Conservation (phyloP, 2,113 vertebrate species). For the Tenebrosternarchus preto region DNA sequence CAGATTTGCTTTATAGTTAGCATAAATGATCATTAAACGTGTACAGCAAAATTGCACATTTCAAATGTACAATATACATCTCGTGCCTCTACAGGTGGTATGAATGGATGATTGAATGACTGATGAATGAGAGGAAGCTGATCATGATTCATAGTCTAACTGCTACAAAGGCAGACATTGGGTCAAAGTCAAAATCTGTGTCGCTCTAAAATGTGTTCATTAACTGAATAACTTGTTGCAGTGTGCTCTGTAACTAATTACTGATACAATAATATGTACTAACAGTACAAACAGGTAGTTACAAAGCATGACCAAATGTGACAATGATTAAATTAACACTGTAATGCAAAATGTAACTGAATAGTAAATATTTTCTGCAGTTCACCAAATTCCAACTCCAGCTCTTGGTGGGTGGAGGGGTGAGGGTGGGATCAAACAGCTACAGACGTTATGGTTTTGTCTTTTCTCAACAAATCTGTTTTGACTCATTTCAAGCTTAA, state of each 20-base stretch:
- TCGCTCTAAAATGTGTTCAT: not conserved
- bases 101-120: conserved; percentile 12
- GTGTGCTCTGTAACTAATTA: conserved; percentile 13
- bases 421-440: not conserved
- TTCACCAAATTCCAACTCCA: not conserved
- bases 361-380: not conserved
- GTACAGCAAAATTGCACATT: conserved; percentile 30
- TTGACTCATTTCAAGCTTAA: conserved; percentile 15
- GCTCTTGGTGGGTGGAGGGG: not conserved
- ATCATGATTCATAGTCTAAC: not conserved
- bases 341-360: not conserved
- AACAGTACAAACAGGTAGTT: not conserved
- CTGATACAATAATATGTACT: not conserved
- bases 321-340: not conserved
- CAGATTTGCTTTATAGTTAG: conserved; percentile 17
- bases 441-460: conserved; percentile 17
- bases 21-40: conserved; percentile 6
- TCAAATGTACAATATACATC: conserved; percentile 35
- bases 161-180: conserved; percentile 7
- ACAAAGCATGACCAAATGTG: not conserved
- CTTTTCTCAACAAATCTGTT: not conserved
- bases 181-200: not conserved
- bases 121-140: not conserved
- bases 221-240: not conserved
- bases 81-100: conserved; percentile 17